Evolutionary conservation across 2,888 invertebrate genomes (phyloP), one percentile per base, ranked within the genome.

Genomic region (Linyphia triangularis): DNA sequence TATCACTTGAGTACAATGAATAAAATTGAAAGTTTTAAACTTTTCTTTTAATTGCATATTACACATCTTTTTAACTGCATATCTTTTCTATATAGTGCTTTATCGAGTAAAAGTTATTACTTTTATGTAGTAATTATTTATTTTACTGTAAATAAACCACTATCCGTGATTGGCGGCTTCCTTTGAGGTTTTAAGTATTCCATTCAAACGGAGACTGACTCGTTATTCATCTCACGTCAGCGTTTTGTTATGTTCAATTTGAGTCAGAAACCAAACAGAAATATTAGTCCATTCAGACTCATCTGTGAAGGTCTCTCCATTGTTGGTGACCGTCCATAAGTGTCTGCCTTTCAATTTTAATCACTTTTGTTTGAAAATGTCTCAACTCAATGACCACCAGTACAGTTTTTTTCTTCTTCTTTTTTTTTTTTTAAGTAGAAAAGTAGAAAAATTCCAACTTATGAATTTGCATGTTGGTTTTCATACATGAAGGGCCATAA

Each of bases 141-240:
- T 22, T 70, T 16, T 26, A 0, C 51, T 51, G 51, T 51, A 51
- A 51, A 51, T 51, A 51, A 51, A 43, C 16, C 24, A 7, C 26
- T 13, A 43, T 9, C 43, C 10, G 37, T 16, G 40, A 70, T 24
- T 70, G 43, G 43, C 51, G 70, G 70, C 26, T 70, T 43, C 70
- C 26, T 70, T 70, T 24, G 43, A 26, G 10, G 43, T 1, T 0
- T 22, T 26, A 26, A 43, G 24, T 43, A 43, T 43, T 70, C 70
- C 70, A 43, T 70, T 70, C 51, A 70, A 70, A 70, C 24, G 43
- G 28, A 43, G 22, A 13, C n/a, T 43, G 40, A 24, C 43, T 43
- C 43, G 2, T 43, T 26, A 70, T 70, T 43, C 43, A 70, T 22
- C 43, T 7, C 43, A 37, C 33, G 22, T 33, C n/a, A 10, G n/a